phyloP scores from a whole-genome alignment of 2,797 vertebrate genomes.

The Sebastes cheni region DNA sequence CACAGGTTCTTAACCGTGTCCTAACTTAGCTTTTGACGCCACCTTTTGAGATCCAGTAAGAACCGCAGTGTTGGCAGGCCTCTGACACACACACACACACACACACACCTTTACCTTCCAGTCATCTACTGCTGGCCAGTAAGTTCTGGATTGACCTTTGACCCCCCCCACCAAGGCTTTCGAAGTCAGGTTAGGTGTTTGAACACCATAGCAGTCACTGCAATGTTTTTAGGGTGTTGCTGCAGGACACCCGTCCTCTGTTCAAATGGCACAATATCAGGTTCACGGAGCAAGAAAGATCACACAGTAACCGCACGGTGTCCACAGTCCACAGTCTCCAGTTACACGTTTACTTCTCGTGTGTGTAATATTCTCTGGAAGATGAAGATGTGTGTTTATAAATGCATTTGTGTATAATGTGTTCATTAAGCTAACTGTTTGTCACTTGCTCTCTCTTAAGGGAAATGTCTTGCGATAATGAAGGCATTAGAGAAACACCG shows the following conservation, averaged over 20 bases:
- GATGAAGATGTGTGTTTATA: constrained; percentile 30
- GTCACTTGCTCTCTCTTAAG: constrained; percentile 21
- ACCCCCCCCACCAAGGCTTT: not conserved
- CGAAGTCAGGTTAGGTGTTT: not conserved
- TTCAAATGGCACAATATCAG: not conserved
- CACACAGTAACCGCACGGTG: not conserved
- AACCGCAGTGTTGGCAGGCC: not conserved
- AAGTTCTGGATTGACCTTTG: not conserved
- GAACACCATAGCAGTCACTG: not conserved
- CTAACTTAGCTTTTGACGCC: not conserved
- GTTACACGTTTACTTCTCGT: not conserved
- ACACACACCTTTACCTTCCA: not conserved
- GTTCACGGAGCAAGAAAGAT: not conserved
- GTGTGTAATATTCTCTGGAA: not conserved
- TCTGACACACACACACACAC: not conserved
- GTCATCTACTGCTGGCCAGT: not conserved
- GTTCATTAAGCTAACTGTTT: constrained; percentile 48
- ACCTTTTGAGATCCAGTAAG: not conserved
- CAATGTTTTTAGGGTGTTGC: not conserved
- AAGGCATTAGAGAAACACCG: constrained; percentile 25
- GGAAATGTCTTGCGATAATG: constrained; percentile 46
- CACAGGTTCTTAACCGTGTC: not conserved
- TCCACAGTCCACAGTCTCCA: not conserved
- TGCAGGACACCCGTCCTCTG: not conserved
- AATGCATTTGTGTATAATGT: constrained; percentile 25